phyloP scores from a whole-genome alignment of 1,140 invertebrate genomes.

The Trachymyrmex septentrionalis region DNA sequence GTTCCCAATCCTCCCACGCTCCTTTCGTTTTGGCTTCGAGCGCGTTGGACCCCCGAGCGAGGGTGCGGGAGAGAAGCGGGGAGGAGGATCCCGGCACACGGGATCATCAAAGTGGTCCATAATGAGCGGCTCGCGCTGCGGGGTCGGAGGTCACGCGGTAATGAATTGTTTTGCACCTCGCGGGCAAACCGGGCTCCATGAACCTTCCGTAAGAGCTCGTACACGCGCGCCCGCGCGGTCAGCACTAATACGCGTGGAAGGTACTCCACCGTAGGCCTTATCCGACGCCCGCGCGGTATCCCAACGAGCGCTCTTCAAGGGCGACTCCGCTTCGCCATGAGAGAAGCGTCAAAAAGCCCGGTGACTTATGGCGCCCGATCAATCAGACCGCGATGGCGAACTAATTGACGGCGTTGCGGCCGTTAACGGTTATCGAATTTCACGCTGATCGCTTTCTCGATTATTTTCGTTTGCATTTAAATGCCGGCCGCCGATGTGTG shows the following conservation, averaged over 20 bases:
- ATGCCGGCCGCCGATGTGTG: slow-evolving; percentile 37
- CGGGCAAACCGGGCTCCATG: slow-evolving; percentile 73
- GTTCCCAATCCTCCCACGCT: slow-evolving; percentile 37
- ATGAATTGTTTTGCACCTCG: slow-evolving; percentile 86
- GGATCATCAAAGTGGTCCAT: slow-evolving; percentile 80
- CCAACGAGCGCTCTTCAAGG: slow-evolving; percentile 23
- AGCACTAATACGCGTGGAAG: slow-evolving; percentile 70
- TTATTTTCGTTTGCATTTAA: slow-evolving; percentile 65
- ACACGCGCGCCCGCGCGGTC: slow-evolving; percentile 20
- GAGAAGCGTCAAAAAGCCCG: slow-evolving; percentile 64
- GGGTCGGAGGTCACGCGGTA: slow-evolving; percentile 83
- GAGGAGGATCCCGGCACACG: slow-evolving; percentile 54
- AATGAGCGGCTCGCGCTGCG: slow-evolving; percentile 84
- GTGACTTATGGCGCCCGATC: slow-evolving; percentile 65
- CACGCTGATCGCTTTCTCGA: slow-evolving; percentile 46
- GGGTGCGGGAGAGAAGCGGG: slow-evolving; percentile 25
- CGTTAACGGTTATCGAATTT: slow-evolving; percentile 58
- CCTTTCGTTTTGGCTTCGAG: slow-evolving; percentile 42
- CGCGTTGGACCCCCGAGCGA: slow-evolving; percentile 37
- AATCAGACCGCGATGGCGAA: slow-evolving; percentile 60
- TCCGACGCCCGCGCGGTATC: slow-evolving; percentile 46
- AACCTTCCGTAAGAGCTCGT: slow-evolving; percentile 69
- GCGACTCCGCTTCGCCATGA: slow-evolving; percentile 51
- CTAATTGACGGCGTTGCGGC: slow-evolving; percentile 62
- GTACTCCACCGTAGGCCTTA: slow-evolving; percentile 64